These are phyloP conservation scores for Sminthurinus signatus DNA, from an alignment of 1,140 invertebrate species.

Conservation along the genomic window DNA sequence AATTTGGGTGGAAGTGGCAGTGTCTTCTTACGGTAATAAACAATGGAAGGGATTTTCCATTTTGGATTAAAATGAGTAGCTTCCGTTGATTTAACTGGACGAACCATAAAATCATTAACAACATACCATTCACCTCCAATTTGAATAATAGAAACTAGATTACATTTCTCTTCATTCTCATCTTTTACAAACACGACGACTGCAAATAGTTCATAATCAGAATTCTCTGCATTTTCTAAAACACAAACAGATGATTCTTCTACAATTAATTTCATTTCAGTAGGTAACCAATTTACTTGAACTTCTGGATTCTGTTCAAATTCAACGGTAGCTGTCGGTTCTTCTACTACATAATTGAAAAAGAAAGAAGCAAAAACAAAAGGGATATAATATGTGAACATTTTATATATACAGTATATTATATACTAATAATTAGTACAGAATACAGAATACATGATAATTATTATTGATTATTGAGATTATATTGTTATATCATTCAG, in stretches of 20 bases:
- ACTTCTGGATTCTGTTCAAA: conserved; percentile 38
- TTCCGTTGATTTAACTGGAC: conserved; percentile 53
- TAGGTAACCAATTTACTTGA: conserved; percentile 48
- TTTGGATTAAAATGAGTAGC: conserved; percentile 82
- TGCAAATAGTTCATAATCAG: conserved; percentile 63
- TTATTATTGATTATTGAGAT: too few species aligned
- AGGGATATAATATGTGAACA: too few species aligned
- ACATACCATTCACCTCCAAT: conserved; percentile 75
- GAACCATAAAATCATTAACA: conserved; percentile 77
- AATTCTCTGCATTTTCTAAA: conserved; percentile 1
- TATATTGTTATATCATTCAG: too few species aligned
- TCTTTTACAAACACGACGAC: conserved; percentile 81
- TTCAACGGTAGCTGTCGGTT: conserved; percentile 15
- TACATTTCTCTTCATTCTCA: conserved; percentile 54
- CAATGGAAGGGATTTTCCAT: conserved; percentile 87
- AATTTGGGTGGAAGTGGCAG: conserved; percentile 9
- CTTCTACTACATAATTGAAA: too few species aligned
- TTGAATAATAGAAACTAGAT: conserved; percentile 78
- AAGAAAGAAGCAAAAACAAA: too few species aligned
- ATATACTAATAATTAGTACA: too few species aligned
- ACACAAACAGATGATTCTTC: conserved; percentile 35
- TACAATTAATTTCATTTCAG: conserved; percentile 45
- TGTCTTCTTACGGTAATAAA: conserved; percentile 65
- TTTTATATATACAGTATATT: too few species aligned
- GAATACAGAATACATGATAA: too few species aligned